phyloP scores from a whole-genome alignment of 2,888 invertebrate species.

The Tinea trinotella region DNA sequence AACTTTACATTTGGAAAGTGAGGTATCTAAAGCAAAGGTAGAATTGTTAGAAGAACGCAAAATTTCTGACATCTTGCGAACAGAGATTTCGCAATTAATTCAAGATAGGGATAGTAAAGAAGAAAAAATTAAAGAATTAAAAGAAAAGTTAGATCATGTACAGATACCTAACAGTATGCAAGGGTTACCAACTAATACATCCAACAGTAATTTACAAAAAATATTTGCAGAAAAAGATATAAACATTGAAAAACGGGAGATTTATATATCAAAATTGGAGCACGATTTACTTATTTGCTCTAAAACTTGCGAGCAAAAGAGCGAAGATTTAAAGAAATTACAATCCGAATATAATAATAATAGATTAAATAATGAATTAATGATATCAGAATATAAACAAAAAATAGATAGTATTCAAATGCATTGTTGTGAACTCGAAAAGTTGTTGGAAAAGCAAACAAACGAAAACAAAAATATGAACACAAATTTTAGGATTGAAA shows the following conservation, averaged over 20 bases:
- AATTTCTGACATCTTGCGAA: conserved; percentile 74
- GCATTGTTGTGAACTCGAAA: conserved; percentile 77
- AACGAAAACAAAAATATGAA: no score
- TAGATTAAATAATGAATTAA: conserved; percentile 72
- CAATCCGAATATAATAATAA: conserved; percentile 72
- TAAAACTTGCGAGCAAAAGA: no score
- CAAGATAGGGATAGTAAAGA: conserved; percentile 74
- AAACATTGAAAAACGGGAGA: no score
- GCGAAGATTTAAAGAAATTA: conserved; percentile 79
- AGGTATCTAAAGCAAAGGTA: conserved; percentile 76
- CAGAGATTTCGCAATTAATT: conserved; percentile 73
- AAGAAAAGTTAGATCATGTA: conserved; percentile 77
- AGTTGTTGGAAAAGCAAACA: conserved; percentile 80
- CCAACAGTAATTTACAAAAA: conserved; percentile 71
- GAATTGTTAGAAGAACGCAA: conserved; percentile 81
- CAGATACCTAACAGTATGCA: conserved; percentile 66
- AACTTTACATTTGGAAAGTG: conserved; percentile 77
- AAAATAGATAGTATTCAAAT: conserved; percentile 70
- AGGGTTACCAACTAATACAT: no score
- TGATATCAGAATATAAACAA: conserved; percentile 61
- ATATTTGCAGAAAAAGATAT: conserved; percentile 76
- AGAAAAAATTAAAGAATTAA: conserved; percentile 77
- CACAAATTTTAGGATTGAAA: no score
- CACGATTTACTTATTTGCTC: no score
- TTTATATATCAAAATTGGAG: no score